Base-by-base conservation (phyloP, 2,797 vertebrate species). In the Nannoperca australis region DNA sequence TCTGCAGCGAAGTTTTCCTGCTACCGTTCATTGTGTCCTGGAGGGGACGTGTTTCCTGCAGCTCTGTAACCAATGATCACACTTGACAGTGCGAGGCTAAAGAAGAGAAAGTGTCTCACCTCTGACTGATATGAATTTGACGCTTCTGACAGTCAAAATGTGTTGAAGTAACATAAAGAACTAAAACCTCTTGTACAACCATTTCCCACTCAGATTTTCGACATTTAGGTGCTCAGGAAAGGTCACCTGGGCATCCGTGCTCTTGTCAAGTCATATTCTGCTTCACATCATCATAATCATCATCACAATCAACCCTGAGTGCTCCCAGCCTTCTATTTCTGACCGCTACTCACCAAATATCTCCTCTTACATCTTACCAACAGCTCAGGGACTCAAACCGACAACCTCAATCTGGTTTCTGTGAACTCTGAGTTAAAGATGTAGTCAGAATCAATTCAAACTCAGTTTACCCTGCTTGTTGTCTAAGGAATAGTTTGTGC, bases 251-350 rank as follows among this genome's bases (percentile, higher is more conserved):
- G 44, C 27, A 3, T 45, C 7, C 17, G 40, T 10, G n/a, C 20
- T 47, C 11, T 13, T 24, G 5, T 63, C 34, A 30, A 44, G n/a
- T 36, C 65, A 60, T 54, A 70, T n/a, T 5, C 63, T 42, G 49
- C 49, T 60, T 47, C 59, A 22, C 18, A 60, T 70, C 13, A 27
- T 32, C 47, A 38, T 38, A 81, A 54, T 45, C 63, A 58, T 72
- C 51, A 70, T 61, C 22, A 34, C 49, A 79, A 78, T 81, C 74
- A 79, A 20, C 9, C 20, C n/a, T 5, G 49, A 82, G 73, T 71
- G 72, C 65, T 73, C 32, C 42, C 65, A 42, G 58, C 2, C 14
- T 6, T 73, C 61, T 78, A 44, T 70, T 76, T 79, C 60, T 74
- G 42, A 47, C 69, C 24, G 11, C 22, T 4, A 38, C 40, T 59